Base-by-base conservation (phyloP, 2,888 invertebrate genomes). In the Pomacea canaliculata region DNA sequence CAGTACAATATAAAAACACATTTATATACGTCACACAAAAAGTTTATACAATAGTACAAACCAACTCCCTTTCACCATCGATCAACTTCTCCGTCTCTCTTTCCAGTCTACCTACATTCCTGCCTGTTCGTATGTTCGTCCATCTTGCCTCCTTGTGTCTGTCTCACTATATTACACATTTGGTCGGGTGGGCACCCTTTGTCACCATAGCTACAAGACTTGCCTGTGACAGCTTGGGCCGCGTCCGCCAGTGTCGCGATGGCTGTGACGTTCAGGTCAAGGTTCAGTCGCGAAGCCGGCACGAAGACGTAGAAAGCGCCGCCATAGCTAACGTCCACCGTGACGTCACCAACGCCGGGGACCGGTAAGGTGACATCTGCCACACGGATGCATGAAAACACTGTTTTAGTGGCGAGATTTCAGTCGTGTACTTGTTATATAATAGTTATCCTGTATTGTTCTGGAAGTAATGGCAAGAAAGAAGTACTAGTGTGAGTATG, bases 261-360 rank as follows among this genome's bases (percentile, higher is more conserved):
- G 9, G 80, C 48, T 0, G 86, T 79, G 9, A 76, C 77, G 9
- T 77, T 72, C 9, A 91, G 71, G 78, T 88, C 83, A 8, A 91
- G 72, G 0, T 85, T 85, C 19, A 90, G 75, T 18, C 80, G 71
- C 1, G 74, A 65, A 27, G 85, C 89, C 7, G 85, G 76, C 13
- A 91, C 80, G 46, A 91, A 76, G 8, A 89, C 91, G 73, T 91
- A 91, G 81, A 91, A 91, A 1, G 91, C 89, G 7, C 91, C 91
- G 27, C 91, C 91, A 79, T 88, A 91, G 7, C 85, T 85, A 37
- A 91, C 85, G 79, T 91, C 91, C 12, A 89, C 83, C 16, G 67
- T 80, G 0, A 88, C 78, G 8, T 63, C 69, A 12, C 88, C 88
- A 72, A 80, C 78, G 1, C 80, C 82, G 1, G 81, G 81, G 0